Conservation (phyloP, 2,797 vertebrate species). For the Decapterus maruadsi region DNA sequence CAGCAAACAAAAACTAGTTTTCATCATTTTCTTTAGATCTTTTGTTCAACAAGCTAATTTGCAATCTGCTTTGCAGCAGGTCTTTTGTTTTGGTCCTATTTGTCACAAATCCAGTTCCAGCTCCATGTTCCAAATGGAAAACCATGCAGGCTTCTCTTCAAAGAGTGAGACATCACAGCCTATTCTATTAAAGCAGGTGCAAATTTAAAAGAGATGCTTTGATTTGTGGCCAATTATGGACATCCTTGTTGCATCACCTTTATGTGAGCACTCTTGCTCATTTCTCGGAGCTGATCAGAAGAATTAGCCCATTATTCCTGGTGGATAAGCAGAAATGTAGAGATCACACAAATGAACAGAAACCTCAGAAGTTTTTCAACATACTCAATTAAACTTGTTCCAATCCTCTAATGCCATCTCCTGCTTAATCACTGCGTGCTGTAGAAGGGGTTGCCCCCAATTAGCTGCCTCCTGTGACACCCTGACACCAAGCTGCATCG, state of each 20-base stretch:
- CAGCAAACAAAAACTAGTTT: conserved; percentile 54
- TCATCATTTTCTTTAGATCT: conserved; percentile 46
- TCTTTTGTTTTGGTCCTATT: conserved; percentile 61
- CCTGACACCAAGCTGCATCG: conserved; percentile 44
- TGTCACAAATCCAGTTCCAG: conserved; percentile 54
- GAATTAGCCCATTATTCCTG: conserved; percentile 45
- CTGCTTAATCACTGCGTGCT: conserved; percentile 59
- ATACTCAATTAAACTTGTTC: conserved; percentile 70
- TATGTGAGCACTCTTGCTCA: conserved; percentile 13
- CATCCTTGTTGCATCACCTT: conserved; percentile 53
- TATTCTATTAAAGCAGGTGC: conserved; percentile 63
- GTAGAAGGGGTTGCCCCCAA: conserved; percentile 70
- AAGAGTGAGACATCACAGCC: conserved; percentile 70
- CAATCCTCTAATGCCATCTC: conserved; percentile 55
- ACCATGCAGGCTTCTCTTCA: conserved; percentile 55
- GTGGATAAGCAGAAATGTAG: conserved; percentile 45
- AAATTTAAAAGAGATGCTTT: conserved; percentile 66
- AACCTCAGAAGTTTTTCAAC: conserved; percentile 67
- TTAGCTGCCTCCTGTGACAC: conserved; percentile 73
- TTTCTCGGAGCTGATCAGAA: conserved; percentile 41
- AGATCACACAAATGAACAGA: conserved; percentile 53
- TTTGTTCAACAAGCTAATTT: conserved; percentile 57
- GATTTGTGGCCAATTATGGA: conserved; percentile 60
- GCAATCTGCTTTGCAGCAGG: conserved; percentile 38
- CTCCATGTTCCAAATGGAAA: conserved; percentile 54